Conservation (phyloP, 2,113 vertebrate species). For the Lepus americanus region DNA sequence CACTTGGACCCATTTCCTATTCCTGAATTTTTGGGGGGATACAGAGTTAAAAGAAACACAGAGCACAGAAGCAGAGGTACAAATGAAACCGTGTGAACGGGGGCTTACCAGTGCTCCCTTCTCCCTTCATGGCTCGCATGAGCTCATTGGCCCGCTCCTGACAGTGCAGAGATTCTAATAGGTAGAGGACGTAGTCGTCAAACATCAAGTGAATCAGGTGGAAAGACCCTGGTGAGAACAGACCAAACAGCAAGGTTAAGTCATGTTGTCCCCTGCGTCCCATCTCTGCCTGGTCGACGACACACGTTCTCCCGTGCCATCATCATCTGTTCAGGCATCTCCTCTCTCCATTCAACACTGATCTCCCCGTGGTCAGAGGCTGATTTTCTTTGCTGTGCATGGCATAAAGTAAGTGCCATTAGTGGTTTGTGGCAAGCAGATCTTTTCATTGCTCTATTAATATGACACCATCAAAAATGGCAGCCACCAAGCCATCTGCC, state of each 20-base stretch:
- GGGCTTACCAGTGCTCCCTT: constrained; percentile 93
- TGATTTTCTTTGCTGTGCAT: neutral
- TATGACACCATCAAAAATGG: neutral
- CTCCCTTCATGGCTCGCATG: constrained; percentile 97
- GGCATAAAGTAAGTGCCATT: neutral
- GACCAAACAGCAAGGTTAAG: constrained; percentile 66
- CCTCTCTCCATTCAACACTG: neutral
- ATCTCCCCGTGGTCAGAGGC: neutral
- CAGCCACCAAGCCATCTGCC: neutral
- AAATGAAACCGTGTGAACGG: neutral
- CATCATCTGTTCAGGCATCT: fast-evolving
- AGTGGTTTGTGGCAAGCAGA: neutral
- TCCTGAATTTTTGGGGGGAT: neutral
- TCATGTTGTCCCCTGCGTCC: fast-evolving
- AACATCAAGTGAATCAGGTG: constrained; percentile 99
- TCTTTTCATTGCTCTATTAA: neutral
- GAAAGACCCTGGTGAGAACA: constrained; percentile 93
- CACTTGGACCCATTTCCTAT: neutral
- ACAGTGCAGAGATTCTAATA: constrained; percentile 98
- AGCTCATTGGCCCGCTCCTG: constrained; percentile 98
- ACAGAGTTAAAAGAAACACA: neutral
- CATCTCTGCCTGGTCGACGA: neutral
- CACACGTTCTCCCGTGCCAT: fast-evolving
- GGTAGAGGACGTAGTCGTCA: constrained; percentile 98
- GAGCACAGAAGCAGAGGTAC: neutral